phyloP scores from a whole-genome alignment of 2,113 vertebrate genomes.

The Nettapus auritus region DNA sequence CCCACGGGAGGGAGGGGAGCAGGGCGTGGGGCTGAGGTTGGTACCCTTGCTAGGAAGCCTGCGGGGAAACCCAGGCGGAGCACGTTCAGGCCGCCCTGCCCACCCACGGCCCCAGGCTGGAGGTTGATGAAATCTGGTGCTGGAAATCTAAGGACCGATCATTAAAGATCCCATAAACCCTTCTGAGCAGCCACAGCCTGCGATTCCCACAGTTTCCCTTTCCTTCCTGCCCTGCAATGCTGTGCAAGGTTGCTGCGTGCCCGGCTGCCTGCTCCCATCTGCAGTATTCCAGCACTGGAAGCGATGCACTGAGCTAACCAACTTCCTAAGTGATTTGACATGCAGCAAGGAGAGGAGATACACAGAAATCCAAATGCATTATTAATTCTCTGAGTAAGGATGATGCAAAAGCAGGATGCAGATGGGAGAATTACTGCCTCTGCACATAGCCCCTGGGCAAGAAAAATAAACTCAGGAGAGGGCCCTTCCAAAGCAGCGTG shows the following conservation, averaged over 20 bases:
- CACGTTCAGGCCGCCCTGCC: background rate
- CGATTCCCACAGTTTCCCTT: background rate
- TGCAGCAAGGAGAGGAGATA: background rate
- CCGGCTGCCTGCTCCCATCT: background rate
- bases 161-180: background rate
- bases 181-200: background rate
- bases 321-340: background rate
- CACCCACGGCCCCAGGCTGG: background rate
- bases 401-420: background rate
- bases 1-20: background rate
- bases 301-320: background rate
- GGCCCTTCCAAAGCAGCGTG: background rate
- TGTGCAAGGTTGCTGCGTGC: no score
- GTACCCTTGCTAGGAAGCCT: background rate
- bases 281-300: background rate
- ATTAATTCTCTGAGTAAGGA: background rate
- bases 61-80: background rate
- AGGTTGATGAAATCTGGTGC: background rate
- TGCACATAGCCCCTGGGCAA: background rate
- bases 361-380: background rate
- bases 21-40: background rate
- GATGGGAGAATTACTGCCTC: background rate
- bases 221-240: background rate
- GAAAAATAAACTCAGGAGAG: background rate
- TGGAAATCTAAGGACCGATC: background rate